Base-by-base conservation (phyloP, 2,113 vertebrate genomes). In the Galemys pyrenaicus region DNA sequence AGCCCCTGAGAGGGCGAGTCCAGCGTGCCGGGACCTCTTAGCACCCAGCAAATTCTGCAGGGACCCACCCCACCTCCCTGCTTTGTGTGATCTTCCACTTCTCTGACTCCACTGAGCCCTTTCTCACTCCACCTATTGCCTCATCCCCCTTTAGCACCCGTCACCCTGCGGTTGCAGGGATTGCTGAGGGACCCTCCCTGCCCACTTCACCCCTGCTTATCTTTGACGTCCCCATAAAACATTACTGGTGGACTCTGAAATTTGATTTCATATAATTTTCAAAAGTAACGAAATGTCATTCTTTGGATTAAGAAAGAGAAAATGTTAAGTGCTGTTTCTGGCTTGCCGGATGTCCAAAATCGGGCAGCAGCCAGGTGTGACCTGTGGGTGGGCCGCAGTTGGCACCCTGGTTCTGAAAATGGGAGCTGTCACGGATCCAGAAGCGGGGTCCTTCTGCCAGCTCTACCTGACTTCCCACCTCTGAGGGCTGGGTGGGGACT, bases 381-480 rank as follows among this genome's bases (percentile, higher is more conserved):
- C 37, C 70, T 2, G 0, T 0, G 2, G 67, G 44, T 19, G 16
- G 49, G 15, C 58, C 7, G 3, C 6, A 6, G 37, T 41, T 67
- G 35, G 74, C 41, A 19, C 15, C 6, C 17, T 9, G 22, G 2
- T 32, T 20, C 32, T 22, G 20, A 49, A 39, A 65, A 74, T 37
- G 19, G 0, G 22, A 39, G 35, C 30, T 44, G 4, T 24, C 20
- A 4, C 0, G 0, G 16, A 12, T 51, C 37, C 1, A 41, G 26
- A 41, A 24, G 12, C 35, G 6, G 4, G n/a, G 2, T 6, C 30
- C 24, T 9, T 17, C 74, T n/a, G 56, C 51, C 19, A 0, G 1
- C 46, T 12, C 4, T 0, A 0, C n/a, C 81, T 67, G 89, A n/a
- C 26, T 64, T 49, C 6, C 79, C 11, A 0, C 26, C 67, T 62